These are phyloP conservation scores for Globodera ellingtonae DNA, from an alignment of 1,140 invertebrate genomes.

Conservation along the genomic window DNA sequence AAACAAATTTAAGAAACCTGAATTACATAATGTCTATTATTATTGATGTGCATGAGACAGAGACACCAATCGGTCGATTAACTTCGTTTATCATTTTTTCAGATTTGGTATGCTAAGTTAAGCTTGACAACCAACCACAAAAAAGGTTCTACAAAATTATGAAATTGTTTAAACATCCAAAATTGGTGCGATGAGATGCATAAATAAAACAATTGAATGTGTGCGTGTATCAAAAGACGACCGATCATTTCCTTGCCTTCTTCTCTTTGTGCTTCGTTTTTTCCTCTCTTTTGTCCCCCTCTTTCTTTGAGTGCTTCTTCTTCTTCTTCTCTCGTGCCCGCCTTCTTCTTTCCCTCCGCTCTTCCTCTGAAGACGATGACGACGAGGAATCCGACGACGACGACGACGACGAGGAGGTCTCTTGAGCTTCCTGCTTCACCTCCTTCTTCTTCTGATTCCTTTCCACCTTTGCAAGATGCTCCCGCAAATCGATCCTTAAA, in stretches of 20 bases:
- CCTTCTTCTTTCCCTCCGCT: not conserved
- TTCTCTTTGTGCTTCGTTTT: not conserved
- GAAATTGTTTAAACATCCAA: too few relatives aligned
- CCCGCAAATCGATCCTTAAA: constrained; percentile 45
- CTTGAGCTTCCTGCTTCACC: constrained; percentile 2
- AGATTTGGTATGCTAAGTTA: too few relatives aligned
- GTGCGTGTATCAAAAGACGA: too few relatives aligned
- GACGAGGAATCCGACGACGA: too few relatives aligned
- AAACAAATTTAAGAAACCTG: too few relatives aligned
- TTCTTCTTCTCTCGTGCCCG: constrained; percentile 1
- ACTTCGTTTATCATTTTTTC: too few relatives aligned
- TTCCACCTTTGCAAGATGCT: constrained; percentile 33
- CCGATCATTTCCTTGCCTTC: not conserved
- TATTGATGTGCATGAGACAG: too few relatives aligned
- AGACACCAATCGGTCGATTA: too few relatives aligned
- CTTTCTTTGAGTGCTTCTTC: not conserved
- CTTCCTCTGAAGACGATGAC: not conserved
- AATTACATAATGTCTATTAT: too few relatives aligned
- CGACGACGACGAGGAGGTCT: not conserved
- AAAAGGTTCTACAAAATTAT: too few relatives aligned
- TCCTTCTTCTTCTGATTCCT: constrained; percentile 34
- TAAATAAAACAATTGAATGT: not conserved
- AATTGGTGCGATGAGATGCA: too few relatives aligned
- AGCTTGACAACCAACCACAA: too few relatives aligned
- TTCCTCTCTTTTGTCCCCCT: not conserved